Evolutionary conservation across 2,888 invertebrate species (phyloP).

Genomic region (Lochmaea capreae): DNA sequence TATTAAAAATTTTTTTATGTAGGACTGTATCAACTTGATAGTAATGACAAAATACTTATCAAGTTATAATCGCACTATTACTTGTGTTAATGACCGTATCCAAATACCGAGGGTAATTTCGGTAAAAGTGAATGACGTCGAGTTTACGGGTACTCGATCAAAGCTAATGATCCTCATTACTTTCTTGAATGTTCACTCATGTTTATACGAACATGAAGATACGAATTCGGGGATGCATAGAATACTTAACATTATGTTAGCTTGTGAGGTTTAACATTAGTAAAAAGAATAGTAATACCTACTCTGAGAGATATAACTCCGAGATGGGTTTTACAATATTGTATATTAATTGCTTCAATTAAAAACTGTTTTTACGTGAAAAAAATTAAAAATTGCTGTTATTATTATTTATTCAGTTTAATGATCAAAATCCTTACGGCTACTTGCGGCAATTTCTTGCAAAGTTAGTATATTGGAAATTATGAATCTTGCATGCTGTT

Average conservation of each 20-base stretch:
- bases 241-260: constrained; percentile 2
- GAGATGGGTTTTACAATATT: too few relatives aligned
- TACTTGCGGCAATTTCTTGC: too few relatives aligned
- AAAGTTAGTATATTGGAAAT: too few relatives aligned
- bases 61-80: constrained; percentile 38
- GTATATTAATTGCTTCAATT: too few relatives aligned
- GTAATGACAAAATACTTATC: constrained; percentile 21
- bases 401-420: too few relatives aligned
- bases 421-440: too few relatives aligned
- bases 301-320: neutral
- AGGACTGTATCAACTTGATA: constrained; percentile 2
- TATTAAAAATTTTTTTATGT: neutral
- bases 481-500: too few relatives aligned
- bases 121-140: constrained; percentile 34
- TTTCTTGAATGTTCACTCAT: constrained; percentile 53
- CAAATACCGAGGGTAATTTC: constrained; percentile 35
- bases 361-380: too few relatives aligned
- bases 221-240: constrained; percentile 2
- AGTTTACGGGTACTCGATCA: constrained; percentile 54
- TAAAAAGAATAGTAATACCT: neutral
- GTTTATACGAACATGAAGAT: constrained; percentile 17
- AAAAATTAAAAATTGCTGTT: too few relatives aligned
- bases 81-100: constrained; percentile 37
- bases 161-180: constrained; percentile 59
- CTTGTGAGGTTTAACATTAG: neutral